These are phyloP conservation scores for Echiichthys vipera DNA, from an alignment of 2,797 vertebrate genomes.

Conservation along the genomic window DNA sequence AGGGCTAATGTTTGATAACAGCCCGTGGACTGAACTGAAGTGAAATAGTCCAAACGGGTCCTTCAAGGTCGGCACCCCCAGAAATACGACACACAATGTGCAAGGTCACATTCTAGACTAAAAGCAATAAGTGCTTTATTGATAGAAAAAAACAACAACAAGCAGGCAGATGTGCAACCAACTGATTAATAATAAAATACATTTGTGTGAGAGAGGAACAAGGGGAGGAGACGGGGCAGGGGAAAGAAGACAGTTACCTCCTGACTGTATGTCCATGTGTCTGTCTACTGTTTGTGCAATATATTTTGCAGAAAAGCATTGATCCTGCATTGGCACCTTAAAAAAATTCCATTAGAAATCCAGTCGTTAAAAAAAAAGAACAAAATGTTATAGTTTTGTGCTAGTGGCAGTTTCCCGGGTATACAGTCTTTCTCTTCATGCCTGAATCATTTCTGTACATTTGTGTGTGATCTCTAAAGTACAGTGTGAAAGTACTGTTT, in stretches of 20 bases:
- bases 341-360: constrained; percentile 72
- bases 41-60: constrained; percentile 83
- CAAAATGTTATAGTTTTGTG: constrained; percentile 72
- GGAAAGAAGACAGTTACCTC: constrained; percentile 44
- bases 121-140: constrained; percentile 96
- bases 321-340: constrained; percentile 74
- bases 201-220: constrained; percentile 71
- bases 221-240: constrained; percentile 24
- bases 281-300: constrained; percentile 36
- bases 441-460: constrained; percentile 63
- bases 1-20: constrained; percentile 76
- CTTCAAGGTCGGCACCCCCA: constrained; percentile 86
- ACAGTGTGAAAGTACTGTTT: constrained; percentile 64
- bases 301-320: constrained; percentile 62
- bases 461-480: constrained; percentile 53
- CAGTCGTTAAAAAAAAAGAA: constrained; percentile 68
- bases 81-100: constrained; percentile 82
- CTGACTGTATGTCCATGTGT: constrained; percentile 42
- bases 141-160: constrained; percentile 83
- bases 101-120: constrained; percentile 91
- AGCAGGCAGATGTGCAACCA: constrained; percentile 82
- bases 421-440: constrained; percentile 22
- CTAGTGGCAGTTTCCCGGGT: constrained; percentile 64
- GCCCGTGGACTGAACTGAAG: constrained; percentile 69
- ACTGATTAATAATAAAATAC: constrained; percentile 87